Base-by-base conservation (phyloP, 1,140 invertebrate species). In the Nephila pilipes region DNA sequence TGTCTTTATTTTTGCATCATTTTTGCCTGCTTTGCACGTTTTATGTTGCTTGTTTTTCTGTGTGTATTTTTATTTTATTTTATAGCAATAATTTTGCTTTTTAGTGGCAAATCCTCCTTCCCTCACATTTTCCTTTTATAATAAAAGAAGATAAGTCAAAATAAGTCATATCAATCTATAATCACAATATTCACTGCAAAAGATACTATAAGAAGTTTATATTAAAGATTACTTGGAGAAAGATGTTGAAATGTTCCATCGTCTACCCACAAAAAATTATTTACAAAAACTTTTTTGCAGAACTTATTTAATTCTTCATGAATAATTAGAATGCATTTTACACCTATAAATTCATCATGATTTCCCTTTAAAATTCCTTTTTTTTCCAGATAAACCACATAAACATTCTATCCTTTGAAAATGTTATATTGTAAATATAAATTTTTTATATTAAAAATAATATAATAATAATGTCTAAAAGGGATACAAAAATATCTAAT, bases 21-120 rank as follows among this genome's bases (percentile, higher is more conserved):
- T 85, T 88, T 88, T 88, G 87, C 87, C 65, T 88, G 87, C 60
- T 29, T 65, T 88, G 87, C 87, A 88, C 63, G 87, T n/a, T 75
- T 88, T 60, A n/a, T 69, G 38, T 69, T 88, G n/a, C 20, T 88
- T 69, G 83, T 57, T 57, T 55, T 58, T 46, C 55, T 85, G 25
- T 69, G n/a, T 88, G 63, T 88, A 14, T 65, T 46, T 46, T 46
- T 36, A n/a, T n/a, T 38, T 63, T 38, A 55, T 38, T 18, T 83
- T n/a, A 55, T 83, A 14, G 54, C 46, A 29, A 75, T 83, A 22
- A 83, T 83, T 83, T 22, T 54, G 6, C 22, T 55, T 83, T 83
- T 60, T 32, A 60, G 85, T 87, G 25, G 29, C 58, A 29, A 63
- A 54, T 25, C 5, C 25, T 29, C 29, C 29, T 20, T 36, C 60